Evolutionary conservation across 2,113 vertebrate genomes (phyloP).

Genomic region (Salvelinus namaycush): DNA sequence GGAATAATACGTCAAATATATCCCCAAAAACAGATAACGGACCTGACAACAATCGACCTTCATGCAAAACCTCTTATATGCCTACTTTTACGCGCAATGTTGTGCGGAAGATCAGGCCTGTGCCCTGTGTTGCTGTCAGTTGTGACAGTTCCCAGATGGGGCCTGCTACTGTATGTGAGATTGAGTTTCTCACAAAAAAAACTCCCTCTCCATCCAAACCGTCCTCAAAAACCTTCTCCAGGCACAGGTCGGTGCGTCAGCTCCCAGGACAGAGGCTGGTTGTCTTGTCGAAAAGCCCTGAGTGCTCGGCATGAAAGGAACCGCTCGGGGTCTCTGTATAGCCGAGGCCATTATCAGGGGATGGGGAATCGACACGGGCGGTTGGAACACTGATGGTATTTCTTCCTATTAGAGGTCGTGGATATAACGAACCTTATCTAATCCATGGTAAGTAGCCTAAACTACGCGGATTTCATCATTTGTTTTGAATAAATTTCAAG

Average conservation of each 20-base stretch:
- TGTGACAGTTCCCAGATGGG: conserved; percentile 87
- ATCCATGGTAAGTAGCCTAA: not conserved
- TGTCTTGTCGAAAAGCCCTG: not conserved
- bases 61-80: not conserved
- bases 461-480: not conserved
- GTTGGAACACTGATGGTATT: not conserved
- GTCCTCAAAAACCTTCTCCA: conserved; percentile 82
- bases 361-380: not conserved
- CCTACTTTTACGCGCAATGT: conserved; percentile 60
- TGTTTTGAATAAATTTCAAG: not conserved
- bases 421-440: not conserved
- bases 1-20: not conserved
- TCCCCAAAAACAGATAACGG: conserved; percentile 3
- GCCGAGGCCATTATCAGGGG: not conserved
- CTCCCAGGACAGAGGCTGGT: conserved; percentile 52
- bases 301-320: not conserved
- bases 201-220: conserved; percentile 73
- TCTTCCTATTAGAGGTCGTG: conserved; percentile 1
- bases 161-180: conserved; percentile 89
- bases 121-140: conserved; percentile 86
- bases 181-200: conserved; percentile 85
- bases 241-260: conserved; percentile 66
- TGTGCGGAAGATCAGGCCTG: conserved; percentile 79
- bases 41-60: not conserved
- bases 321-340: not conserved